These are phyloP conservation scores for Limnephilus lunatus DNA, from an alignment of 2,888 invertebrate species.

Conservation along the genomic window DNA sequence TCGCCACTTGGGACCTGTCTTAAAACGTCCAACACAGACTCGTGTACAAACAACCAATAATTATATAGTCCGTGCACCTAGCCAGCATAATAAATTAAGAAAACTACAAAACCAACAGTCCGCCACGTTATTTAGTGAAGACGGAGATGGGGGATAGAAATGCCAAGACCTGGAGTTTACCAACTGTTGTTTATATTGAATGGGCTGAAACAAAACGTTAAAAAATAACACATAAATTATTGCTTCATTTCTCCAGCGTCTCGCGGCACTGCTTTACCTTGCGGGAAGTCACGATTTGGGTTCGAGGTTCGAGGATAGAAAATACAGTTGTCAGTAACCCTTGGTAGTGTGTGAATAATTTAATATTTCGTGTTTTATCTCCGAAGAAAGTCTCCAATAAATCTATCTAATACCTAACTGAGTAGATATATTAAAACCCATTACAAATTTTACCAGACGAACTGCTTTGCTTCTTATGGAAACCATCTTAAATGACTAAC, in stretches of 20 bases:
- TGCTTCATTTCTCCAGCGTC: constrained; percentile 2
- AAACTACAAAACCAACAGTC: constrained; percentile 2
- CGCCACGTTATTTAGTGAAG: neutral
- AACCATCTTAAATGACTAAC: too few relatives aligned
- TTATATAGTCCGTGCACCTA: neutral
- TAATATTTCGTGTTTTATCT: neutral
- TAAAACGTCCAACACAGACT: neutral
- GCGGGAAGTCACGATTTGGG: neutral
- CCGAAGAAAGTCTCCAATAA: too few relatives aligned
- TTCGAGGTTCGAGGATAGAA: neutral
- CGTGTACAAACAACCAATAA: constrained; percentile 2
- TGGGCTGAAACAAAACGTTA: neutral
- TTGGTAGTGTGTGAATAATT: neutral
- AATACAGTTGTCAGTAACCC: neutral
- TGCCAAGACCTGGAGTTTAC: neutral
- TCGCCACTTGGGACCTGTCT: neutral
- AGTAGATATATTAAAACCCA: too few relatives aligned
- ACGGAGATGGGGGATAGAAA: neutral
- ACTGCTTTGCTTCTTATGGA: too few relatives aligned
- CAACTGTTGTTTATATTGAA: neutral
- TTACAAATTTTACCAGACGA: too few relatives aligned
- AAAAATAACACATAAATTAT: constrained; percentile 2
- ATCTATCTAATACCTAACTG: too few relatives aligned
- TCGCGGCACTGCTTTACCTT: neutral
- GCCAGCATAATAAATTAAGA: neutral